phyloP scores from a whole-genome alignment of 2,888 invertebrate species.

The Watsonalla binaria region DNA sequence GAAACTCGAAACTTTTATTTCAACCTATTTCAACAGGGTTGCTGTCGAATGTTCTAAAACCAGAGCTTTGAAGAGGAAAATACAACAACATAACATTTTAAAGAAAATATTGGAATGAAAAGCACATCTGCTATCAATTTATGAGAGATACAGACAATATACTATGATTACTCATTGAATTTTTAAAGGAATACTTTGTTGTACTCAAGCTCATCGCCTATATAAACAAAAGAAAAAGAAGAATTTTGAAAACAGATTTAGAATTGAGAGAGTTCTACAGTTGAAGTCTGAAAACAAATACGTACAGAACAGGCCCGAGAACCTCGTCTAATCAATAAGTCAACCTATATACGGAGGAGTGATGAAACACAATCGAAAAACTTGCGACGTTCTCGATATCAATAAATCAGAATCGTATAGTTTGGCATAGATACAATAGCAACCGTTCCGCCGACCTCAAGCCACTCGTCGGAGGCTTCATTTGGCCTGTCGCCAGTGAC shows the following conservation, averaged over 20 bases:
- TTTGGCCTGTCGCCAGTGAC: constrained; percentile 59
- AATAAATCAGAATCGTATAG: constrained; percentile 47
- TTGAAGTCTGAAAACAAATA: too few species aligned
- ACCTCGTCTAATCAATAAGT: not conserved
- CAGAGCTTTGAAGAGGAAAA: constrained; percentile 17
- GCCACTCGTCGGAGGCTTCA: constrained; percentile 44
- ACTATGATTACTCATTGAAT: too few species aligned
- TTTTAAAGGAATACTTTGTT: too few species aligned
- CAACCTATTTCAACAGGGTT: constrained; percentile 15
- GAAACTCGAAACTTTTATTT: constrained; percentile 14
- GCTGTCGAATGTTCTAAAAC: constrained; percentile 26
- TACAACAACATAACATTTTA: too few species aligned
- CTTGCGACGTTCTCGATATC: constrained; percentile 22
- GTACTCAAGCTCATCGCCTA: too few species aligned
- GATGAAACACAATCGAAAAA: constrained; percentile 1
- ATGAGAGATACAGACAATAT: too few species aligned
- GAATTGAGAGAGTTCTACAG: too few species aligned
- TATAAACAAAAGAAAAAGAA: too few species aligned
- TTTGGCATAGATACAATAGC: constrained; percentile 41
- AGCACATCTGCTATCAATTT: too few species aligned
- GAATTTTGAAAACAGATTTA: too few species aligned
- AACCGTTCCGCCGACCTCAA: constrained; percentile 33
- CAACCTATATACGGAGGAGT: constrained; percentile 2
- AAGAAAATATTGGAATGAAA: too few species aligned
- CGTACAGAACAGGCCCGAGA: too few species aligned